Percentiles rank a stretch among this genome's conserved stretches.
These are phyloP conservation scores for Polyodon spathula DNA, from an alignment of 2,113 vertebrate genomes.

Conservation along the genomic window DNA sequence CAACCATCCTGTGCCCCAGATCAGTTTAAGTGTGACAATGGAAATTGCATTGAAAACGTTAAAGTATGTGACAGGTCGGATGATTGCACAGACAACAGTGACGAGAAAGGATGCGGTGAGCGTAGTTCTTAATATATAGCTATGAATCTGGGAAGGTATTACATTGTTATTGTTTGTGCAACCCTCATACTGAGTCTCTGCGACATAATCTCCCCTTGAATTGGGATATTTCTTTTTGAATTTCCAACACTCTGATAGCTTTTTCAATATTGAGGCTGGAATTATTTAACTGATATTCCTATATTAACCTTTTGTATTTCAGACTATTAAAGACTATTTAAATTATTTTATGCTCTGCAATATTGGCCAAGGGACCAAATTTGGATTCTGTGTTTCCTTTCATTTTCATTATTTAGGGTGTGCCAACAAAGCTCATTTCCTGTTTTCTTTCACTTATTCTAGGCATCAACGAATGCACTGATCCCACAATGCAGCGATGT, in stretches of 20 bases:
- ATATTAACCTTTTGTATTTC: no score
- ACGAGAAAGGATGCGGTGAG: conserved; percentile 95
- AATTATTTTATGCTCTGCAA: no score
- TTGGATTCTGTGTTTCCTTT: no score
- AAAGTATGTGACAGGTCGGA: conserved; percentile 76
- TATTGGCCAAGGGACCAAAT: no score
- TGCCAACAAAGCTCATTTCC: no score
- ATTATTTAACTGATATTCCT: no score
- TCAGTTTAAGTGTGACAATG: conserved; percentile 81
- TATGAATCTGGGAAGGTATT: no score
- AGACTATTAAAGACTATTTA: no score
- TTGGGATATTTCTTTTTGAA: not conserved
- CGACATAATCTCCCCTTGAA: not conserved
- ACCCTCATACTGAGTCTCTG: not conserved
- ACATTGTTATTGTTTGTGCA: no score
- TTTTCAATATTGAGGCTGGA: no score
- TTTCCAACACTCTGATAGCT: conserved; percentile 2
- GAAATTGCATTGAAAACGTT: conserved; percentile 66
- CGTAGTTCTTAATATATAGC: conserved; percentile 15
- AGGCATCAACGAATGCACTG: conserved; percentile 89
- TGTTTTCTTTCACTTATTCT: conserved; percentile 17
- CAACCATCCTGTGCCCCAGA: conserved; percentile 75
- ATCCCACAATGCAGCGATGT: conserved; percentile 77
- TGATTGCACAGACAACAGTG: conserved; percentile 86
- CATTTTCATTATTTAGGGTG: no score